Conservation (phyloP, 2,113 vertebrate genomes). For the Turnix velox region DNA sequence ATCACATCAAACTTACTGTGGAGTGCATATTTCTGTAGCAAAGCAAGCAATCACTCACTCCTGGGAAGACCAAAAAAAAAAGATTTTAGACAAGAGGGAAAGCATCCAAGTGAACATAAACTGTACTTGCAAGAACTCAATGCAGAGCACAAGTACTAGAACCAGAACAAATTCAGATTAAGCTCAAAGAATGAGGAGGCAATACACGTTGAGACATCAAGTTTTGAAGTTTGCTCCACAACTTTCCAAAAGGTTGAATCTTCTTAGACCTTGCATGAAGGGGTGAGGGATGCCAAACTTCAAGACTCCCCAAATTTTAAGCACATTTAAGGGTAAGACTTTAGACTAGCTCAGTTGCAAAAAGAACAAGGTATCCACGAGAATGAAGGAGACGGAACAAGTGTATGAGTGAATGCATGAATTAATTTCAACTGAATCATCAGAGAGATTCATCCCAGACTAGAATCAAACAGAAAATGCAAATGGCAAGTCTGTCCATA, state of each 20-base stretch:
- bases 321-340: background rate
- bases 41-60: background rate
- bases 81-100: background rate
- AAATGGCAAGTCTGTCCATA: background rate
- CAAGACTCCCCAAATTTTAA: background rate
- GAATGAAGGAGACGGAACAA: background rate
- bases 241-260: background rate
- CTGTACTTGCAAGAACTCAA: background rate
- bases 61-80: background rate
- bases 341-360: background rate
- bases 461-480: background rate
- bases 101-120: background rate
- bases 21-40: background rate
- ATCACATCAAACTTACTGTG: background rate
- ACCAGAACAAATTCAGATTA: background rate
- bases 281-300: background rate
- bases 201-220: background rate
- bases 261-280: background rate
- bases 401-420: background rate
- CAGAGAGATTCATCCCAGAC: background rate
- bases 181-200: background rate
- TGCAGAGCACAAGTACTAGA: fast-evolving
- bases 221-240: background rate
- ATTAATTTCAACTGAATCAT: background rate
- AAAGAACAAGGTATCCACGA: background rate